Conservation (phyloP, 2,113 vertebrate species). For the Epinephelus fuscoguttatus region DNA sequence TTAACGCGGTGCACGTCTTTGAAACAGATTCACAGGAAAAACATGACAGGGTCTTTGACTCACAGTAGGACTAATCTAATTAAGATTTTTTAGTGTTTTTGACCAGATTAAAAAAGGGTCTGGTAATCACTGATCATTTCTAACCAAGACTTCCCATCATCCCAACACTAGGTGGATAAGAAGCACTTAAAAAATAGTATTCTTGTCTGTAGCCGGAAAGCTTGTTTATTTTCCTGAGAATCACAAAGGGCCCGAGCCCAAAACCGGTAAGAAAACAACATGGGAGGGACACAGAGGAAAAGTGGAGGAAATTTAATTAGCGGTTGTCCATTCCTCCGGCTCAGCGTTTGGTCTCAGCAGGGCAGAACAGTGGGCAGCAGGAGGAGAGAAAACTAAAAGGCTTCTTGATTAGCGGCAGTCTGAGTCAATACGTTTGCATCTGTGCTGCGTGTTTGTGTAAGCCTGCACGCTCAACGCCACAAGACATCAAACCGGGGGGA, state of each 20-base stretch:
- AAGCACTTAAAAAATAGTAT: conserved; percentile 55
- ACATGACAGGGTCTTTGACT: neutral
- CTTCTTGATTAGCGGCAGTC: conserved; percentile 61
- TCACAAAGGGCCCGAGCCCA: conserved; percentile 69
- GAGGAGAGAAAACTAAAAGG: conserved; percentile 43
- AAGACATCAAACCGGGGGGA: conserved; percentile 24
- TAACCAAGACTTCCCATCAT: neutral
- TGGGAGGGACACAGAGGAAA: conserved; percentile 68
- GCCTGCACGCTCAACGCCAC: conserved; percentile 14
- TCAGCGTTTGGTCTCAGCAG: conserved; percentile 61
- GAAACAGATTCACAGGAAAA: neutral
- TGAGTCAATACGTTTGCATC: conserved; percentile 37
- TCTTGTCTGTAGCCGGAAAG: conserved; percentile 42
- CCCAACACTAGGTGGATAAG: conserved; percentile 22
- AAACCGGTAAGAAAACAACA: conserved; percentile 80
- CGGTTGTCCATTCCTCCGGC: conserved; percentile 67
- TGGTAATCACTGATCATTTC: neutral
- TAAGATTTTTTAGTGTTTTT: neutral
- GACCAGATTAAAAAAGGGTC: neutral
- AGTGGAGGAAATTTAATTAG: conserved; percentile 84
- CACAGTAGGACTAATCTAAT: neutral
- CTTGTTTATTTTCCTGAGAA: conserved; percentile 78
- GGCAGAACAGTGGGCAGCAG: conserved; percentile 61
- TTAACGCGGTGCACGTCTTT: neutral
- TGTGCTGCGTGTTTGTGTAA: conserved; percentile 29